Percentiles rank a stretch among this genome's conserved stretches.
Conservation (phyloP, 2,888 invertebrate genomes). For the Tanaodytes sp. region DNA sequence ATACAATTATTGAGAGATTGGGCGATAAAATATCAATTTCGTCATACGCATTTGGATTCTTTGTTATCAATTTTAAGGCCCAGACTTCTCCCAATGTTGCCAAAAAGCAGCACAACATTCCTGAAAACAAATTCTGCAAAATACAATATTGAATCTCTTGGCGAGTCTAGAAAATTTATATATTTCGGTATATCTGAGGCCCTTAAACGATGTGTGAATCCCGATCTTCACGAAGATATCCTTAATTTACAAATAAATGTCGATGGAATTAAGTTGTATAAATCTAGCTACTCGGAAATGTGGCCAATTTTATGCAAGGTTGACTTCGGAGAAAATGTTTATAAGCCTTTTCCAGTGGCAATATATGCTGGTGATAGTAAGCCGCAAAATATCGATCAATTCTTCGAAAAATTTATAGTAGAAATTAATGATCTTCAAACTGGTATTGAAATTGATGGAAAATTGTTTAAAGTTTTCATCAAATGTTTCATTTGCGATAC, state of each 20-base stretch:
- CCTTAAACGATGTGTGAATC: constrained; percentile 29
- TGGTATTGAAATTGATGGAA: background rate
- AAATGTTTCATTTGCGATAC: constrained; percentile 10
- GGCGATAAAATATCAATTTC: too few species aligned
- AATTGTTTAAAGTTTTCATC: background rate
- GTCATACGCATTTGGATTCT: background rate
- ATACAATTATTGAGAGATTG: too few species aligned
- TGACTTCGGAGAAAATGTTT: constrained; percentile 33
- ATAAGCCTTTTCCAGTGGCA: constrained; percentile 49
- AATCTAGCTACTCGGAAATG: constrained; percentile 41
- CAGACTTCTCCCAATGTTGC: constrained; percentile 42
- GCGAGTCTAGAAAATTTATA: constrained; percentile 25
- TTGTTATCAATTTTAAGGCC: constrained; percentile 29
- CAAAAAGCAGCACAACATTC: constrained; percentile 48
- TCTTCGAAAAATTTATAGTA: constrained; percentile 38
- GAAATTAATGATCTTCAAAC: constrained; percentile 37
- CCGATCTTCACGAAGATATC: constrained; percentile 22
- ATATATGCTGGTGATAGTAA: constrained; percentile 51
- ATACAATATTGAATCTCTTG: constrained; percentile 1
- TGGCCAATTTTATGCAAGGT: constrained; percentile 51
- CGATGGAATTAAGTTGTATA: constrained; percentile 47
- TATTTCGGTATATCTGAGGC: constrained; percentile 36
- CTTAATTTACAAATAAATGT: constrained; percentile 40
- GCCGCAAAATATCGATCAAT: constrained; percentile 42
- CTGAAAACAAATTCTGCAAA: constrained; percentile 1